Percentiles rank a stretch among this genome's conserved stretches.
These are phyloP conservation scores for Brachypteracias leptosomus DNA, from an alignment of 2,113 vertebrate species.

Conservation along the genomic window DNA sequence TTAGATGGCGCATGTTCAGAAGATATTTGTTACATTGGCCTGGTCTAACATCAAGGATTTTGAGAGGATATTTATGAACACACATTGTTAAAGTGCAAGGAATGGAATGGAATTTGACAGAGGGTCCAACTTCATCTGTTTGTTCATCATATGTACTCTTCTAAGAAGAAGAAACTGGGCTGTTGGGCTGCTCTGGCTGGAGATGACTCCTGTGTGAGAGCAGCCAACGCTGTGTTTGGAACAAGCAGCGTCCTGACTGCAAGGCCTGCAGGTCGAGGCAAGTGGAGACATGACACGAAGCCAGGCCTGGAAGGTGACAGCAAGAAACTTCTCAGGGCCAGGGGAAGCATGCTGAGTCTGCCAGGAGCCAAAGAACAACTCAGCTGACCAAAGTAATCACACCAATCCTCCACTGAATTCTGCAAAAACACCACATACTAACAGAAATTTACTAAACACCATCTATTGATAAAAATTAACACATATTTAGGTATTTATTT, in stretches of 20 bases:
- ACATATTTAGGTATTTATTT: background rate
- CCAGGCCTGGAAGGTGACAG: background rate
- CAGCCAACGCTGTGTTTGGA: background rate
- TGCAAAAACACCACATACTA: background rate
- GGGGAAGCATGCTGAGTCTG: background rate
- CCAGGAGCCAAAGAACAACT: background rate
- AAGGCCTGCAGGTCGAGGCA: background rate
- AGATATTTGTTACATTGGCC: background rate
- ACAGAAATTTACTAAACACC: background rate
- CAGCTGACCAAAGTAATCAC: background rate
- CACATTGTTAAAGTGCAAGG: background rate
- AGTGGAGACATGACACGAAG: background rate
- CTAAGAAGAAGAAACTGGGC: background rate
- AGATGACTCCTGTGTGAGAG: background rate
- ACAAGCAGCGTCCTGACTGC: background rate
- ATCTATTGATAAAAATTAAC: background rate
- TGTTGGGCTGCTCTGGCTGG: rapidly evolving
- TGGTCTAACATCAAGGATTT: background rate
- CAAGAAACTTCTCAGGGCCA: background rate
- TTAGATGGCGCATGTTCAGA: background rate
- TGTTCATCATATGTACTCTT: background rate
- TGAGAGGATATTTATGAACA: background rate
- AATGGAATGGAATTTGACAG: background rate
- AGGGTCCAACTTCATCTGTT: background rate
- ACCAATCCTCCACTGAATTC: background rate